Base-by-base conservation (phyloP, 2,797 vertebrate genomes). In the Psittacula derbiana region DNA sequence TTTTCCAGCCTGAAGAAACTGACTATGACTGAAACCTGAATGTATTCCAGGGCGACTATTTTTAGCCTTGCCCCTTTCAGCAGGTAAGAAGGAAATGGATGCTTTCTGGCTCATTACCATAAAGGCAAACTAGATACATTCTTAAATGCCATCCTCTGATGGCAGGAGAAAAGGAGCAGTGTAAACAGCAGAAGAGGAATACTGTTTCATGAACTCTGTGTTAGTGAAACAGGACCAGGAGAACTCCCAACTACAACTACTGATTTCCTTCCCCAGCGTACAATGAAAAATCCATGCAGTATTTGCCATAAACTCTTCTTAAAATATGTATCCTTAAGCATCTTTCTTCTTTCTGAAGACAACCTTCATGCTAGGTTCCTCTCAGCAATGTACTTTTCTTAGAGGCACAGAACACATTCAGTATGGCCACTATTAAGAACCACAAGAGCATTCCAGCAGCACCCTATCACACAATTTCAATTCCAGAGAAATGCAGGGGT, bases 61-160 rank as follows among this genome's bases (percentile, higher is more conserved):
- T 97, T 95, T 90, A 94, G 91, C 44, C 65, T 74, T 13, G 6
- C 21, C 49, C 61, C 75, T 69, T 93, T 83, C 65, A 90, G 81
- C 36, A 90, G 81, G 89, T 36, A 92, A 83, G 90, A 92, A 74
- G 66, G 49, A 95, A 93, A 94, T 79, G 38, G 76, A 84, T 75
- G 88, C 57, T 85, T 89, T 92, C 94, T 87, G 88, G 93, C 65
- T 92, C 91, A 95, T 93, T 88, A 91, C 19, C 75, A 95, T 57
- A 72, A 58, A 86, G 53, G 46, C 79, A 83, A 95, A 94, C 69
- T 61, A 87, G 52, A 44, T 53, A 65, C 14, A 16, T 69, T 90
- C 74, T 75, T 86, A 80, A 94, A 86, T 47, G 61, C 65, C 92
- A 41, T 0, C 19, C 38, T 88, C 61, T 40, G 55, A 60, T 12